These are phyloP conservation scores for Scylla paramamosain DNA, from an alignment of 1,140 invertebrate genomes.

Conservation along the genomic window DNA sequence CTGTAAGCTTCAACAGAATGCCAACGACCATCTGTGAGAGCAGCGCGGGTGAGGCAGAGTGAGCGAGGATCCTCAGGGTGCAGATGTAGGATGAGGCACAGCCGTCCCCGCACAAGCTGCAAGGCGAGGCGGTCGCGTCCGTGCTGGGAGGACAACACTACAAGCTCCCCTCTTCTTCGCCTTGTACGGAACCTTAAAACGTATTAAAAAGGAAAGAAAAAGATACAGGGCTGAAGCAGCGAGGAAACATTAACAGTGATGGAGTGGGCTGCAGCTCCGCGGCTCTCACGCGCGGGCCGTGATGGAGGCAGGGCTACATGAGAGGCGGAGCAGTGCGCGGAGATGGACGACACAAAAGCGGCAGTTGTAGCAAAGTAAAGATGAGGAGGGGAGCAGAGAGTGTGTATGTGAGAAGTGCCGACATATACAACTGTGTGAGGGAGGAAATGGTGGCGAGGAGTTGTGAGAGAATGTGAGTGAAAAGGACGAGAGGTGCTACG, in stretches of 20 bases:
- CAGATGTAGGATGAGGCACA: slow-evolving; percentile 42
- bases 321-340: no score
- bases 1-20: slow-evolving; percentile 39
- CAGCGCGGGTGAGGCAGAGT: slow-evolving; percentile 42
- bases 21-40: slow-evolving; percentile 45
- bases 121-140: slow-evolving; percentile 50
- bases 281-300: no score
- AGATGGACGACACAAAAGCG: neutral
- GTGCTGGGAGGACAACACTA: slow-evolving; percentile 53
- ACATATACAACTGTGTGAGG: no score
- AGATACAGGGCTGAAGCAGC: neutral
- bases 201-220: neutral
- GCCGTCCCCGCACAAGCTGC: slow-evolving; percentile 42
- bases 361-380: neutral
- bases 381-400: slow-evolving; percentile 6
- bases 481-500: no score
- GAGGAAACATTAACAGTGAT: neutral
- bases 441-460: no score
- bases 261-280: no score
- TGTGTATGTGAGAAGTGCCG: neutral
- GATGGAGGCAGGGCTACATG: no score
- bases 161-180: slow-evolving; percentile 47
- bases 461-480: no score
- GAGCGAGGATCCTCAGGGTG: slow-evolving; percentile 39
- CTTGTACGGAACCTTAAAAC: slow-evolving; percentile 40